A percentile compares a stretch with the other conserved stretches of the same genome.
phyloP scores from a whole-genome alignment of 1,140 invertebrate genomes.

The Ericerus pela region DNA sequence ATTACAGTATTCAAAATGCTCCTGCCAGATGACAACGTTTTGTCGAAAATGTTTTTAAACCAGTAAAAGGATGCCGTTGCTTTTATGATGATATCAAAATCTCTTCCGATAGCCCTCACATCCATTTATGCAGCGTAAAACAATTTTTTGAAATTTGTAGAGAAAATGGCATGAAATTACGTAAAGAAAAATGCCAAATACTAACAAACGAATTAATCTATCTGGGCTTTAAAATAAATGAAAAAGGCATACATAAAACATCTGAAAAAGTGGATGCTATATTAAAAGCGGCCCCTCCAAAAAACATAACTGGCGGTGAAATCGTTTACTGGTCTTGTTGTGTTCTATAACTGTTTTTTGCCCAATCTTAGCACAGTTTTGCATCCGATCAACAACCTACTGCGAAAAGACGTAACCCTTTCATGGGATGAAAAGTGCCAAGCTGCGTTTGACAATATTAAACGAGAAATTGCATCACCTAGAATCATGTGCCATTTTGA shows the following conservation, averaged over 20 bases:
- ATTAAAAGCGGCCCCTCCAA: conserved; percentile 25
- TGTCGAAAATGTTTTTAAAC: conserved; percentile 31
- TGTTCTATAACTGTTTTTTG: conserved; percentile 34
- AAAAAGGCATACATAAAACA: conserved; percentile 27
- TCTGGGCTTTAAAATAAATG: conserved; percentile 29
- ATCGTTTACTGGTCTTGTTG: conserved; percentile 33
- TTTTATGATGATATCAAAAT: conserved; percentile 27
- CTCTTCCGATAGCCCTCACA: conserved; percentile 18
- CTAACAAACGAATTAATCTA: conserved; percentile 27
- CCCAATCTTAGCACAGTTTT: conserved; percentile 27
- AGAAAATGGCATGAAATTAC: conserved; percentile 19
- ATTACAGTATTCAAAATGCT: background rate
- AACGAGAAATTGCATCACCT: conserved; percentile 23
- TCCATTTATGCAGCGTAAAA: background rate
- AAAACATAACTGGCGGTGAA: conserved; percentile 29
- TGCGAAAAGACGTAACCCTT: conserved; percentile 21
- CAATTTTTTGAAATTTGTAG: background rate
- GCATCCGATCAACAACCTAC: conserved; percentile 26
- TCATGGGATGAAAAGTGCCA: conserved; percentile 20
- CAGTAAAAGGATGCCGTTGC: conserved; percentile 21
- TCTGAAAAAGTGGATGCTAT: conserved; percentile 31
- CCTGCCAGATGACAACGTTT: conserved; percentile 21
- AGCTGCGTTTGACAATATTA: conserved; percentile 25
- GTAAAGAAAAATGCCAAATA: conserved; percentile 30
- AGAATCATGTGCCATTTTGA: conserved; percentile 28